phyloP scores from a whole-genome alignment of 2,113 vertebrate species.

The Laterallus jamaicensis region DNA sequence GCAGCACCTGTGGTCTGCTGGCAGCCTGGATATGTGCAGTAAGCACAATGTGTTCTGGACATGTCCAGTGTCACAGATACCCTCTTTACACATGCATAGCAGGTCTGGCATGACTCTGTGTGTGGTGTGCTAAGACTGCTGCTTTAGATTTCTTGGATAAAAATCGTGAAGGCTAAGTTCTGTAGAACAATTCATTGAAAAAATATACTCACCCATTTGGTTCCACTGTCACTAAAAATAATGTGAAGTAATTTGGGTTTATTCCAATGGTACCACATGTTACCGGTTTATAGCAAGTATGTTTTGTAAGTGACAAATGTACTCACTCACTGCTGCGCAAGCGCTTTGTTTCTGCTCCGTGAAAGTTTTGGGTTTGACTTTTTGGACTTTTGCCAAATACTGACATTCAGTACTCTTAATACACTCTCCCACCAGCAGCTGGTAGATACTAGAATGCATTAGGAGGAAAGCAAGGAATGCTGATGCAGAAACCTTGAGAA shows the following conservation, averaged over 20 bases:
- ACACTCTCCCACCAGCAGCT: neutral
- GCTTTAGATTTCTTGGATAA: neutral
- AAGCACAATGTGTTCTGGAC: neutral
- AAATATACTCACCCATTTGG: neutral
- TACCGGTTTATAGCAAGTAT: neutral
- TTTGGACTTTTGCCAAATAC: neutral
- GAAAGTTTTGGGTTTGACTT: neutral
- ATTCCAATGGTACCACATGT: neutral
- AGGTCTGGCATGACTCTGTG: neutral
- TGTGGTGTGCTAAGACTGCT: neutral
- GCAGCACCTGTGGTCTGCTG: neutral
- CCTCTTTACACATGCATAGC: neutral
- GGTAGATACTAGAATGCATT: neutral
- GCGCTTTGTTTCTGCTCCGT: neutral
- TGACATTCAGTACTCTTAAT: neutral
- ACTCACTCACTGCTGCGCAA: neutral
- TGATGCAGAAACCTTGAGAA: neutral
- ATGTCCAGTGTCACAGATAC: neutral
- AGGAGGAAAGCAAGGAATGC: neutral
- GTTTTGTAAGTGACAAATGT: neutral
- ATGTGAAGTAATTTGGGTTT: neutral
- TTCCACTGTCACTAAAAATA: neutral
- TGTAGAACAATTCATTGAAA: neutral
- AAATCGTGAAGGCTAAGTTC: neutral
- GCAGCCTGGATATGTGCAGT: neutral